A percentile compares a stretch with the other conserved stretches of the same genome.
phyloP scores from a whole-genome alignment of 1,140 invertebrate species.

The Drosophila rhopaloa region DNA sequence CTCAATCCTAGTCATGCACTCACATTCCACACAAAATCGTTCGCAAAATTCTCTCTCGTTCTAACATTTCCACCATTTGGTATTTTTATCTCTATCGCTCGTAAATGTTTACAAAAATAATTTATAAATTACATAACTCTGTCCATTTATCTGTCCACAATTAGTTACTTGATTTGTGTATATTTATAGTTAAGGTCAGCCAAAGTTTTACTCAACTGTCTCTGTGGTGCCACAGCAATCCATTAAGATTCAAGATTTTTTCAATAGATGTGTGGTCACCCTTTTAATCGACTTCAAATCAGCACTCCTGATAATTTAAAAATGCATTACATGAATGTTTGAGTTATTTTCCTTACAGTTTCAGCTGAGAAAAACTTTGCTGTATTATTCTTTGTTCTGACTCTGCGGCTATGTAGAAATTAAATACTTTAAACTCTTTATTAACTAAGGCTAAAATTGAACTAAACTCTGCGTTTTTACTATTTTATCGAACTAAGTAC shows the following conservation, averaged over 20 bases:
- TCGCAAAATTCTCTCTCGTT: conserved; percentile 18
- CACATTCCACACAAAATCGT: neutral
- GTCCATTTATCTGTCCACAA: conserved; percentile 42
- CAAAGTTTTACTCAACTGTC: conserved; percentile 12
- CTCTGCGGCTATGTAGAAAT: conserved; percentile 41
- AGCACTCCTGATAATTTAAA: neutral
- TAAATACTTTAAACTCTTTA: conserved; percentile 18
- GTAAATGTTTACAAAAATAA: conserved; percentile 81
- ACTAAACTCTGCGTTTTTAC: conserved; percentile 38
- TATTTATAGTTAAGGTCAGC: conserved; percentile 38
- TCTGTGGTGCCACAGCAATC: neutral
- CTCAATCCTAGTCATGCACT: conserved; percentile 26
- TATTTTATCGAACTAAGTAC: conserved; percentile 51
- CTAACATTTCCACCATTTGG: conserved; percentile 12
- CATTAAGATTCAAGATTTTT: neutral
- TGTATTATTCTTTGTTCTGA: conserved; percentile 19
- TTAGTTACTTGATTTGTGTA: conserved; percentile 46
- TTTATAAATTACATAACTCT: conserved; percentile 79
- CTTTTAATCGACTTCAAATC: neutral
- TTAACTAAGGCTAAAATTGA: conserved; percentile 53
- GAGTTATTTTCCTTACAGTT: conserved; percentile 3
- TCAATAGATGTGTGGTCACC: neutral
- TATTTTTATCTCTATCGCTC: conserved; percentile 40
- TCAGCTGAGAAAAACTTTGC: conserved; percentile 22
- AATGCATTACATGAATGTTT: conserved; percentile 23